Evolutionary conservation across 2,888 invertebrate genomes (phyloP).

Genomic region (Copidosoma aretas): DNA sequence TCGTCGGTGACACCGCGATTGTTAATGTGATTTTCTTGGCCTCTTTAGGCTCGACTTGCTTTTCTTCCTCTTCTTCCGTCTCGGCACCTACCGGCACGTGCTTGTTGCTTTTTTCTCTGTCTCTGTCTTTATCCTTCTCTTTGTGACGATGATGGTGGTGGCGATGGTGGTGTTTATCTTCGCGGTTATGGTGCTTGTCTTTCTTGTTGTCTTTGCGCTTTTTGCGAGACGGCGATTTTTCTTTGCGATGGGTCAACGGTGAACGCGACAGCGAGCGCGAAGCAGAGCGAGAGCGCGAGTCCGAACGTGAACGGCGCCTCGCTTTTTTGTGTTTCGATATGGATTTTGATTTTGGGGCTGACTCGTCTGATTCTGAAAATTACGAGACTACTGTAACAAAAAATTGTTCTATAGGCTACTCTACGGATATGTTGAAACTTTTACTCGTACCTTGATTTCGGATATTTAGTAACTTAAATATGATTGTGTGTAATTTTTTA

Average conservation of each 20-base stretch:
- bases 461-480: constrained; percentile 7
- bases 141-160: constrained; percentile 29
- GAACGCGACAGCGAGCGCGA: constrained; percentile 11
- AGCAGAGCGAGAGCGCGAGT: background rate
- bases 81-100: background rate
- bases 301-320: background rate
- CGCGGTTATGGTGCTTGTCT: constrained; percentile 30
- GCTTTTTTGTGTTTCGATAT: background rate
- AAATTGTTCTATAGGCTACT: too few relatives aligned
- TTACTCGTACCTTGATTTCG: too few relatives aligned
- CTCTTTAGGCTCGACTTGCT: background rate
- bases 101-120: constrained; percentile 1
- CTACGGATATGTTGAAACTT: too few relatives aligned
- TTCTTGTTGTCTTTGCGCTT: constrained; percentile 32
- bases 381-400: background rate
- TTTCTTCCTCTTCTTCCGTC: background rate
- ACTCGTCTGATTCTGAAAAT: background rate
- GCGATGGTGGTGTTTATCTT: constrained; percentile 31
- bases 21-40: background rate
- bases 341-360: background rate
- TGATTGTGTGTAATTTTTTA: constrained; percentile 3
- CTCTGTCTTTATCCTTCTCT: constrained; percentile 36
- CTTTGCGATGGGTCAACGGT: constrained; percentile 30
- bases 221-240: constrained; percentile 32
- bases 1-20: background rate